phyloP scores from a whole-genome alignment of 2,113 vertebrate species.

The human (Homo sapiens) region GRCh38 chr11:127689501-127690000 shows the following conservation, averaged over 20 bases:
- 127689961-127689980: background rate
- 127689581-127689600: background rate
- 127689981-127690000: background rate
- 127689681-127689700: background rate
- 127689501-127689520: background rate
- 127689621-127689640: background rate
- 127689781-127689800: background rate
- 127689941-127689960: background rate
- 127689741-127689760: background rate
- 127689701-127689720: background rate
- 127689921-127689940: background rate
- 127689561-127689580: background rate
- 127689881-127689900: background rate
- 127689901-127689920: background rate
- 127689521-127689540: background rate
- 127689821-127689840: background rate
- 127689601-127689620: background rate
- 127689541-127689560: background rate
- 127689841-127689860: background rate
- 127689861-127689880: background rate
- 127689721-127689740: background rate
- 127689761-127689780: background rate
- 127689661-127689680: background rate
- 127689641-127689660: background rate
- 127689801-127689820: background rate